Evolutionary conservation across 1,140 invertebrate species (phyloP), one percentile per base, ranked within the genome.

Genomic region (Triops cancriformis): DNA sequence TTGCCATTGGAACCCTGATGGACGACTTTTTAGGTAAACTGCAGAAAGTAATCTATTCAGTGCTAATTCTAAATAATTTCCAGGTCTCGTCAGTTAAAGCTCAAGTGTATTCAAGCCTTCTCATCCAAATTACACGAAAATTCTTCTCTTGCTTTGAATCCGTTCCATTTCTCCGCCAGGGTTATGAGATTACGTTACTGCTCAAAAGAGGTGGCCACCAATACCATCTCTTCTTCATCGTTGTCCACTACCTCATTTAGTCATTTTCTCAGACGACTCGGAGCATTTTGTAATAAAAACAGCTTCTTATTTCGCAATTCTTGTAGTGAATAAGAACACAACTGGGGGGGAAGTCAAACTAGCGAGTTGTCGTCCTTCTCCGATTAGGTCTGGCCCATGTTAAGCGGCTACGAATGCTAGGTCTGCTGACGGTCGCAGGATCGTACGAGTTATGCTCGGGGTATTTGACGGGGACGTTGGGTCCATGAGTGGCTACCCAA

Each of bases 1-100:
- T 98, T 89, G 96, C 97, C 1, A 98, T 99, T 86, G 97, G 97
- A 80, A 98, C 97, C 5, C 86, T 99, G 26, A 98, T 98, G 96
- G 97, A 98, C 85, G 96, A 98, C 87, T 98, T 94, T 84, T 86
- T 98, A 81, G 96, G 96, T 80, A 76, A 80, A 77, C 76, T 43
- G 74, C 7, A 6, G 23, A 64, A 64, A 64, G 6, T 9, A 9
- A 23, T 64, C 2, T 1, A 77, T 78, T 73, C 73, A 12, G 72
- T 73, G 41, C 73, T 73, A 28, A 73, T 82, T 11, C 81, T 82
- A 81, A 81, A 82, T 78, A 82, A 82, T 79, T 82, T 82, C 79
- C 75, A 82, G 78, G 82, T 82, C 18, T 73, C 81, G 43, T 81
- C 74, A 81, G 80, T 74, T 81, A 76, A 80, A 76, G 51, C 23